phyloP scores from a whole-genome alignment of 2,888 invertebrate species.

The Lasioglossum figueresi region DNA sequence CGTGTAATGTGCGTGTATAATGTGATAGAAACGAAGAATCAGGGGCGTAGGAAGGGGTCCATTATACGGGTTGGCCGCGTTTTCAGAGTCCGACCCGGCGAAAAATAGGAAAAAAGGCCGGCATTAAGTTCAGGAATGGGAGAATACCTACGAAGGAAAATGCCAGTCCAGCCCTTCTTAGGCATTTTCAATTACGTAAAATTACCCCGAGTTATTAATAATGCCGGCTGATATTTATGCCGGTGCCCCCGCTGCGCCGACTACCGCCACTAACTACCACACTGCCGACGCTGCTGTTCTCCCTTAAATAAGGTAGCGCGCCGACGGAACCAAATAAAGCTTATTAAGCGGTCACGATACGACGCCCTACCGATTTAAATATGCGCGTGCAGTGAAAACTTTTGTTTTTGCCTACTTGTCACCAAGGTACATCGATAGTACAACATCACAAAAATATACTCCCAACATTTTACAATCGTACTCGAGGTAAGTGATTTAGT shows the following conservation, averaged over 20 bases:
- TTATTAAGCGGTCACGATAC: slow-evolving; percentile 69
- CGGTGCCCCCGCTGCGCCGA: slow-evolving; percentile 28
- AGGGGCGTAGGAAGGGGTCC: slow-evolving; percentile 20
- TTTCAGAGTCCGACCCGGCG: not conserved
- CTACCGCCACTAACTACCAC: slow-evolving; percentile 29
- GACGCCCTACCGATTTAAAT: slow-evolving; percentile 37
- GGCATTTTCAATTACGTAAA: slow-evolving; percentile 77
- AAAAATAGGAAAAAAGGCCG: not conserved
- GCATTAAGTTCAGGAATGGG: slow-evolving; percentile 34
- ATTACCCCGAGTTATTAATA: slow-evolving; percentile 77
- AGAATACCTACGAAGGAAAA: slow-evolving; percentile 43
- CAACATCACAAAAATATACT: not conserved
- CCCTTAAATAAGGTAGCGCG: slow-evolving; percentile 70
- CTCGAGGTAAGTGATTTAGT: no score
- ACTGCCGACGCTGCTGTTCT: slow-evolving; percentile 45
- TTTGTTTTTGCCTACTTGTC: not conserved
- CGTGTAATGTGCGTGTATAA: not conserved
- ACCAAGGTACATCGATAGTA: not conserved
- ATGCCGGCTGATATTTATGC: slow-evolving; percentile 74
- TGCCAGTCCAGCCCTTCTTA: slow-evolving; percentile 68
- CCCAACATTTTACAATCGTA: not conserved
- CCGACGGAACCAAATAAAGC: slow-evolving; percentile 70
- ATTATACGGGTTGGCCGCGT: slow-evolving; percentile 19
- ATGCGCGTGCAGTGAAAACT: not conserved
- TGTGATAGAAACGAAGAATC: slow-evolving; percentile 31